phyloP scores from a whole-genome alignment of 2,888 invertebrate genomes.

The Acanthosepion pharaonis region DNA sequence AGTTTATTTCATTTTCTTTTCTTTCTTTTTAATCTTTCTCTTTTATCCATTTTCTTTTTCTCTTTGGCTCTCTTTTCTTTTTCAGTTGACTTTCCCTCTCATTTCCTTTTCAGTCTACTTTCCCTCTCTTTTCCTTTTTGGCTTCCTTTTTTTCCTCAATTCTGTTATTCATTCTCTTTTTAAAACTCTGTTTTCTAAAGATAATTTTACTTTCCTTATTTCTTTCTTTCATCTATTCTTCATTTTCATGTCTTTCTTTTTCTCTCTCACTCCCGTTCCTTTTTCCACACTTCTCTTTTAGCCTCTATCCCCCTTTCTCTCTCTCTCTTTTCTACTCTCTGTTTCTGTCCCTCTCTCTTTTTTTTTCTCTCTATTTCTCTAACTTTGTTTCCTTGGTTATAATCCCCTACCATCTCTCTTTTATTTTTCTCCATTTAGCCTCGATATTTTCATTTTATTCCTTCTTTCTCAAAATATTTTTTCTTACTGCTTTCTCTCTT shows the following conservation, averaged over 20 bases:
- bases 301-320: not conserved
- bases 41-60: not conserved
- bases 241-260: not conserved
- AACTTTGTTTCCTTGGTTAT: no score
- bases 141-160: not conserved
- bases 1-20: not conserved
- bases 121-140: not conserved
- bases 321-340: not conserved
- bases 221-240: not conserved
- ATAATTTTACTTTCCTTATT: not conserved
- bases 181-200: no score
- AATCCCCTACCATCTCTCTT: not conserved
- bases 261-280: not conserved
- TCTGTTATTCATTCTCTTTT: no score
- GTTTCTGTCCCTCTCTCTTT: no score
- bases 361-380: not conserved
- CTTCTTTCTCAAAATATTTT: no score
- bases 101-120: not conserved
- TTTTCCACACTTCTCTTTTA: not conserved
- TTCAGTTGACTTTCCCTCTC: not conserved
- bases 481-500: not conserved
- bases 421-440: no score
- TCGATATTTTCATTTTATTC: no score
- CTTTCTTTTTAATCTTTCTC: not conserved
- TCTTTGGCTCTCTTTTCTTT: not conserved